Conservation (phyloP, 2,113 vertebrate species). For the Setophaga coronata region DNA sequence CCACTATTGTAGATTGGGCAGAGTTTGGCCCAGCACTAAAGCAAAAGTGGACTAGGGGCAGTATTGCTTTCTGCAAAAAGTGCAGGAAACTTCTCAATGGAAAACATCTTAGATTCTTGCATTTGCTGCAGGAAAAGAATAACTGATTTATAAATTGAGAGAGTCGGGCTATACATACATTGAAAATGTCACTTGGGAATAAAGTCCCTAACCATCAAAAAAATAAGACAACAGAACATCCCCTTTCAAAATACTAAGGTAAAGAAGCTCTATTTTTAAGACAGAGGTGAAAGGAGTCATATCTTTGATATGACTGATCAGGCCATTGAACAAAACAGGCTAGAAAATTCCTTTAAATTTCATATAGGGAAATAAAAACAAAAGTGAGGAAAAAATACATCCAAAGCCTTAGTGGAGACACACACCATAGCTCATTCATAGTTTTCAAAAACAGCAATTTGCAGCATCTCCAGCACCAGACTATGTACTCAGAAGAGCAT, state of each 20-base stretch:
- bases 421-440: neutral
- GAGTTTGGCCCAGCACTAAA: neutral
- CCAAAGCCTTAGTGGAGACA: neutral
- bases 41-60: neutral
- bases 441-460: neutral
- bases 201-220: neutral
- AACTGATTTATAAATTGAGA: neutral
- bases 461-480: neutral
- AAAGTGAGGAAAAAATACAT: neutral
- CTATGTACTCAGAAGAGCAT: neutral
- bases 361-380: neutral
- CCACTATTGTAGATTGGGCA: neutral
- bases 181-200: neutral
- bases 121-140: neutral
- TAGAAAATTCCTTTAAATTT: neutral
- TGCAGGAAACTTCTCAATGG: neutral
- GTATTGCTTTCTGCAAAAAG: neutral
- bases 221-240: neutral
- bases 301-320: neutral
- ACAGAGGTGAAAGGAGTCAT: neutral
- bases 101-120: neutral
- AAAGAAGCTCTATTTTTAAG: neutral
- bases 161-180: neutral
- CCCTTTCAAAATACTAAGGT: neutral
- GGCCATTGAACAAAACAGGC: neutral